A percentile compares a stretch with the other conserved stretches of the same genome.
These are phyloP conservation scores for Lepeophtheirus salmonis DNA, from an alignment of 1,140 invertebrate genomes.

Conservation along the genomic window DNA sequence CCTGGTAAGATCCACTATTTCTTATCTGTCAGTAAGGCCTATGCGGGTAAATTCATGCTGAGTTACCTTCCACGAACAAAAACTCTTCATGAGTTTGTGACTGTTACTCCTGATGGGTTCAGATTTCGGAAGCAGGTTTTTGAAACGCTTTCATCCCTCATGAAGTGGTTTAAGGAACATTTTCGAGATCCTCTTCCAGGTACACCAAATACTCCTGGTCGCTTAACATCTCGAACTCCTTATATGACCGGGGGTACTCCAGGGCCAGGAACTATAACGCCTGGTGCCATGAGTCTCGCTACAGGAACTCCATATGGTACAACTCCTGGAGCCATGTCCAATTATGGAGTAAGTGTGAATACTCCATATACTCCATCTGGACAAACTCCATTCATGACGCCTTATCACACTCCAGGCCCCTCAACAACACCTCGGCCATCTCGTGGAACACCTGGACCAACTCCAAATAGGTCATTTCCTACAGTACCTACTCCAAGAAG, in stretches of 20 bases:
- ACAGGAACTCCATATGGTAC: slow-evolving; percentile 26
- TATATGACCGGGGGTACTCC: slow-evolving; percentile 36
- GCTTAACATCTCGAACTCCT: slow-evolving; percentile 40
- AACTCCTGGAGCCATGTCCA: slow-evolving; percentile 22
- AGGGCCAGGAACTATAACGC: slow-evolving; percentile 47
- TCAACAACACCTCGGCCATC: slow-evolving; percentile 20
- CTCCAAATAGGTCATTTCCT: not conserved
- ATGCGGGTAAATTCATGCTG: slow-evolving; percentile 83
- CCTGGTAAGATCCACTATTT: slow-evolving; percentile 76
- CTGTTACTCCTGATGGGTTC: slow-evolving; percentile 77
- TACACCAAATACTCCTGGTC: slow-evolving; percentile 49
- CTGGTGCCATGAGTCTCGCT: slow-evolving; percentile 49
- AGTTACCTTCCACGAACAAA: slow-evolving; percentile 72
- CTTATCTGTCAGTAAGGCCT: slow-evolving; percentile 62
- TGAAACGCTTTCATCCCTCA: slow-evolving; percentile 53
- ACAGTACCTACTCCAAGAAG: not conserved
- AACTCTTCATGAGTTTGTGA: slow-evolving; percentile 73
- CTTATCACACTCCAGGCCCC: slow-evolving; percentile 36
- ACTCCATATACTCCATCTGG: slow-evolving; percentile 64
- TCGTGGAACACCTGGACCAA: not conserved
- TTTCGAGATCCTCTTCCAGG: slow-evolving; percentile 71
- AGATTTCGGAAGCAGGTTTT: slow-evolving; percentile 73
- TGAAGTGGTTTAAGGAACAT: slow-evolving; percentile 96
- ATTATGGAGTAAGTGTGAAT: not conserved
- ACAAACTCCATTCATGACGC: slow-evolving; percentile 75